Base-by-base conservation (phyloP, 2,113 vertebrate species). In the Apeltes quadracus region DNA sequence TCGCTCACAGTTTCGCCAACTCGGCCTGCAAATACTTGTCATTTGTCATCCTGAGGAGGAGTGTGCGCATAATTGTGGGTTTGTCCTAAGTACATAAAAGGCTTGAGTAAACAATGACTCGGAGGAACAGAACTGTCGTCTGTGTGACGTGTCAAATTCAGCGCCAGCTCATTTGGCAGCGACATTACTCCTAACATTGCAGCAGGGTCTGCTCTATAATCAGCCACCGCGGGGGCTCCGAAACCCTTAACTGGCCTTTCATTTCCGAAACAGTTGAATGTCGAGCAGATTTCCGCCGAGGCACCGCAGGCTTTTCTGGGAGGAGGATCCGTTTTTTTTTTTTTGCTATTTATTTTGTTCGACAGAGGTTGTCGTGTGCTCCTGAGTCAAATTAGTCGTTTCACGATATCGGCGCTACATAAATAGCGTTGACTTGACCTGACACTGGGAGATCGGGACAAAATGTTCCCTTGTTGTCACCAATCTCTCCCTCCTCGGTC, bases 221-320 rank as follows among this genome's bases (percentile, higher is more conserved):
- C 61, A 2, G 54, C 79, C 77, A 59, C 70, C 68, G 69, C 70
- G 70, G 69, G 78, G 75, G 70, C 69, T 86, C 44, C 38, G 55
- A 81, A 81, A 80, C 68, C 77, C 66, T 66, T 78, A 59, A 73
- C 56, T 36, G 46, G 73, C 22, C 61, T 84, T 72, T 84, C 48
- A 73, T 87, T 84, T 85, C 74, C 78, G 5, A 86, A 82, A 87
- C 84, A 84, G 83, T 82, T 78, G 87, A 86, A 84, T 86, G 76
- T 78, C 23, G 29, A 78, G 57, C 68, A 74, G 66, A 61, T 77
- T 87, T 81, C 75, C 58, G 67, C 57, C 51, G 29, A 46, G 48
- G 43, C 25, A 5, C 48, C 11, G 22, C 22, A 14, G n/a, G 48
- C 13, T 12, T 23, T 11, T 23, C 22, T 23, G 51, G 25, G 51